Percentiles rank a stretch among this genome's conserved stretches.
These are phyloP conservation scores for Rhamphomyia laevipes DNA, from an alignment of 2,888 invertebrate genomes.

Conservation along the genomic window DNA sequence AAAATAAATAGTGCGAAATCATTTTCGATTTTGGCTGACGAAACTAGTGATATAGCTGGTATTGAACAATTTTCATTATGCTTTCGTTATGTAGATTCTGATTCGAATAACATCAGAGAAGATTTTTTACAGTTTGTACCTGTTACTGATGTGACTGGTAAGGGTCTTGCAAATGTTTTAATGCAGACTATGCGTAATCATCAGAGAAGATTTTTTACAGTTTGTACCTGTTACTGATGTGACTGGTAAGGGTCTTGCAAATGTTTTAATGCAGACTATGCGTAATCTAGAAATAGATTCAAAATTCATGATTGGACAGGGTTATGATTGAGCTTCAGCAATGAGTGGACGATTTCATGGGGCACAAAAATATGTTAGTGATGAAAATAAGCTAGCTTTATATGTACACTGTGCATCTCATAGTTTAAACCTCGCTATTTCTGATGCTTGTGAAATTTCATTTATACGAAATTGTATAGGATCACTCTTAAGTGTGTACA, in stretches of 20 bases:
- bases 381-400: conserved; percentile 12
- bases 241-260: no score
- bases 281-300: conserved; percentile 13
- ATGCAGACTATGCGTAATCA: no score
- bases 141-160: no score
- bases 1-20: conserved; percentile 19
- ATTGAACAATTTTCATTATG: conserved; percentile 22
- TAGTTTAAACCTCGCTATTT: no score
- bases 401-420: conserved; percentile 21
- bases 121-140: no score
- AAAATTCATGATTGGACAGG: conserved; percentile 17
- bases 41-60: conserved; percentile 21
- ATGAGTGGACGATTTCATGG: conserved; percentile 19
- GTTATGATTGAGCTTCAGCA: conserved; percentile 18
- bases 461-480: conserved; percentile 16
- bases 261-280: conserved; percentile 12
- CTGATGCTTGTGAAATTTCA: conserved; percentile 15
- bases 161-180: no score
- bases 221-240: conserved; percentile 18
- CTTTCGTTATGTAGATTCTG: conserved; percentile 15
- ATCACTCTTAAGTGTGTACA: no score
- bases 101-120: conserved; percentile 7
- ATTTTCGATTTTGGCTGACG: conserved; percentile 23
- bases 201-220: conserved; percentile 18
- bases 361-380: conserved; percentile 5